Conservation (phyloP, 2,113 vertebrate genomes). For the Pteropus alecto region DNA sequence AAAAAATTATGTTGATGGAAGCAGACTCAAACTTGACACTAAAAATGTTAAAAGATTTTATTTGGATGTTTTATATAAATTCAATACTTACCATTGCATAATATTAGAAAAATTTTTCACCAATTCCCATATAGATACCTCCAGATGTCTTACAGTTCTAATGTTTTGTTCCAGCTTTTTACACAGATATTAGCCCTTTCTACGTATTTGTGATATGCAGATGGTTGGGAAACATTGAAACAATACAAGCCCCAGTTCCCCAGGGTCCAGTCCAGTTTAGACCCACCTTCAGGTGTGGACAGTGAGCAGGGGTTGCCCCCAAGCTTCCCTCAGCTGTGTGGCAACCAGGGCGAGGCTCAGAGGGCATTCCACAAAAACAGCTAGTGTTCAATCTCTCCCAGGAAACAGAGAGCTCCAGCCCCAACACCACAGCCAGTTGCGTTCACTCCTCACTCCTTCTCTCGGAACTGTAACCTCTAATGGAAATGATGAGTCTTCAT, state of each 20-base stretch:
- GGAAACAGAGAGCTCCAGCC: neutral
- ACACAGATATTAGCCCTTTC: neutral
- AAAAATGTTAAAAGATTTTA: neutral
- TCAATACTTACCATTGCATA: neutral
- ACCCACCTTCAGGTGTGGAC: neutral
- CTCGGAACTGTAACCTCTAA: neutral
- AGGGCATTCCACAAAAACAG: neutral
- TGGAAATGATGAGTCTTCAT: neutral
- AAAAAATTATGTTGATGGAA: neutral
- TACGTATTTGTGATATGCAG: neutral
- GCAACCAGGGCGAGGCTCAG: too few species aligned
- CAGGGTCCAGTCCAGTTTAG: neutral
- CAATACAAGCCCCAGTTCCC: neutral
- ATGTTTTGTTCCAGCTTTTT: neutral
- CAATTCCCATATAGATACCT: neutral
- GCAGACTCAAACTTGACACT: neutral
- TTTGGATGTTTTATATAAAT: neutral
- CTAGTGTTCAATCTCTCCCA: rapidly evolving
- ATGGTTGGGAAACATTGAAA: neutral
- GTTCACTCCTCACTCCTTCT: too few species aligned
- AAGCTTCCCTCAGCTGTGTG: neutral
- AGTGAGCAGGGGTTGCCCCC: neutral
- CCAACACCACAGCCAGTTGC: neutral
- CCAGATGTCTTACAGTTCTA: neutral
- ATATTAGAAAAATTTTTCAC: neutral